phyloP scores from a whole-genome alignment of 2,888 invertebrate species.

The Alviniconcha strummeri region DNA sequence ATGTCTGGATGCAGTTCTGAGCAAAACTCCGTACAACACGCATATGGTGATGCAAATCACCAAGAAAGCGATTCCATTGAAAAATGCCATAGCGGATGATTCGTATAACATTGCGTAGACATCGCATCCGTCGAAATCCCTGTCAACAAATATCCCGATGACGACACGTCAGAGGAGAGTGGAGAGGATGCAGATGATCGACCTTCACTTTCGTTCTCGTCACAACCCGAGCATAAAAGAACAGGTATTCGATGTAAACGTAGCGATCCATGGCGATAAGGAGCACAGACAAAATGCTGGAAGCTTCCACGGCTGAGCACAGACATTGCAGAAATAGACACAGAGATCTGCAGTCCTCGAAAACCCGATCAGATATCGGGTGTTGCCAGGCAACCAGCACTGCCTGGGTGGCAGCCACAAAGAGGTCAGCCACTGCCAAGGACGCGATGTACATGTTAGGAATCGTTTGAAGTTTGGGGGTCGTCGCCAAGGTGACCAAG shows the following conservation, averaged over 20 bases:
- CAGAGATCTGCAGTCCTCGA: conserved; percentile 26
- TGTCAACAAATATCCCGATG: background rate
- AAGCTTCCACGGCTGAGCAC: conserved; percentile 19
- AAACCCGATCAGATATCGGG: background rate
- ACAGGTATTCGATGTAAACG: conserved; percentile 35
- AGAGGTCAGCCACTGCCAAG: conserved; percentile 40
- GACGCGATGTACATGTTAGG: conserved; percentile 45
- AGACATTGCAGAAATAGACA: conserved; percentile 36
- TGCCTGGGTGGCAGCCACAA: conserved; percentile 36
- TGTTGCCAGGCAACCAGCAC: conserved; percentile 27
- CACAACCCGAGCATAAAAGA: conserved; percentile 31
- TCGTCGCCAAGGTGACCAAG: conserved; percentile 35
- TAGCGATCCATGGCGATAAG: conserved; percentile 38
- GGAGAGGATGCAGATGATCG: conserved; percentile 8
- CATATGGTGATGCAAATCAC: background rate
- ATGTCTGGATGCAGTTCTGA: background rate
- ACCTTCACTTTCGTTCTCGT: conserved; percentile 31
- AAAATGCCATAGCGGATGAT: background rate
- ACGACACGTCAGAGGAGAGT: conserved; percentile 6
- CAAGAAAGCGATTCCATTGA: conserved; percentile 12
- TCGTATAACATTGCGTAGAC: conserved; percentile 16
- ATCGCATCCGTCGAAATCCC: conserved; percentile 3
- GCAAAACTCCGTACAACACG: conserved; percentile 18
- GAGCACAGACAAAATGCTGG: conserved; percentile 32
- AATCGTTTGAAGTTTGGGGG: conserved; percentile 36